phyloP scores from a whole-genome alignment of 2,797 vertebrate species.

The Scarus forsteni region DNA sequence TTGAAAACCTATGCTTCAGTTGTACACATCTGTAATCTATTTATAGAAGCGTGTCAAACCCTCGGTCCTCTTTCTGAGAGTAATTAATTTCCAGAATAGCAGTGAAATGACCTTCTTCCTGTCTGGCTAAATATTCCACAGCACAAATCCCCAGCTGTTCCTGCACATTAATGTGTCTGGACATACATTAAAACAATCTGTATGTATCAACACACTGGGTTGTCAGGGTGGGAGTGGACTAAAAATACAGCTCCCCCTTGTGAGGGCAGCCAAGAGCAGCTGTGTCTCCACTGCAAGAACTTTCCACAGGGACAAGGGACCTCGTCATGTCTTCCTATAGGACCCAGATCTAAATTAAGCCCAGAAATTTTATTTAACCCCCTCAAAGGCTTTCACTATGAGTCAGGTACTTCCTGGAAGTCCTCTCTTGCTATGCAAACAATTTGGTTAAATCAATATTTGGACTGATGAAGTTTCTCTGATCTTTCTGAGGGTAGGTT shows the following conservation, averaged over 20 bases:
- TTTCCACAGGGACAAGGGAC: not conserved
- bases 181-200: not conserved
- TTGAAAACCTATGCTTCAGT: not conserved
- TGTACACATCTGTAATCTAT: not conserved
- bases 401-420: not conserved
- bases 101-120: slow-evolving; percentile 4
- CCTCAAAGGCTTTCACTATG: not conserved
- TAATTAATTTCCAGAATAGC: not conserved
- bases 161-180: not conserved
- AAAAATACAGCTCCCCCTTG: not conserved
- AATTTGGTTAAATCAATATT: no score
- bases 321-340: not conserved
- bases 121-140: not conserved
- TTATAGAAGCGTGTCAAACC: not conserved
- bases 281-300: not conserved
- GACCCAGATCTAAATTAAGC: not conserved
- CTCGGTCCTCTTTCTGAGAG: not conserved
- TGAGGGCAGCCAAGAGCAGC: not conserved
- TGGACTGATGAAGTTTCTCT: no score
- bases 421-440: no score
- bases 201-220: no score
- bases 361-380: not conserved
- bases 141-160: not conserved
- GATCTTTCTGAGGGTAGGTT: no score
- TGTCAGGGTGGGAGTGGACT: not conserved